Conservation (phyloP, 2,113 vertebrate species). For the Geothlypis trichas region DNA sequence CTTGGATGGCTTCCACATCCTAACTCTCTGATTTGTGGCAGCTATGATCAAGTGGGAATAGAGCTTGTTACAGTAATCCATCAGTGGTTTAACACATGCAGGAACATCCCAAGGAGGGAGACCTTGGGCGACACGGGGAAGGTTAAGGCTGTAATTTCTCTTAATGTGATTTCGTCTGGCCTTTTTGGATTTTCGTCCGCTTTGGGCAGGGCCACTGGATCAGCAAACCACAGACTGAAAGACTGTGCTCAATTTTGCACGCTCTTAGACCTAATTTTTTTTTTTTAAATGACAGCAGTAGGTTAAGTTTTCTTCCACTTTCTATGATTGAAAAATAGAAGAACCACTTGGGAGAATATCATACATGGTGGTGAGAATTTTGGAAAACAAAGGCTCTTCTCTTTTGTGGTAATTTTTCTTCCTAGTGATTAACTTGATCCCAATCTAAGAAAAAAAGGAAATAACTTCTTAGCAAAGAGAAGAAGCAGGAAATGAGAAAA, state of each 20-base stretch:
- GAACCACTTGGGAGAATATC: neutral
- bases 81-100: constrained; percentile 38
- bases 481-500: neutral
- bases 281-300: neutral
- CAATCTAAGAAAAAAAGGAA: neutral
- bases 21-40: constrained; percentile 56
- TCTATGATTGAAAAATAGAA: neutral
- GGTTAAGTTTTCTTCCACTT: neutral
- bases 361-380: neutral
- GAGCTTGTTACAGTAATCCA: constrained; percentile 40
- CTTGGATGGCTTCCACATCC: constrained; percentile 39
- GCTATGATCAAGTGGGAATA: constrained; percentile 44
- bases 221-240: constrained; percentile 58
- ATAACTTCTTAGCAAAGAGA: neutral
- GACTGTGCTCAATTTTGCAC: neutral
- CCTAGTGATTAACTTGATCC: neutral
- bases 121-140: constrained; percentile 17
- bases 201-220: constrained; percentile 35
- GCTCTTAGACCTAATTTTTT: neutral
- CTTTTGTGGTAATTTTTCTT: neutral
- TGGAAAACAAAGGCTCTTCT: neutral
- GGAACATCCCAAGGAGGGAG: constrained; percentile 51
- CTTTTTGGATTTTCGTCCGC: neutral
- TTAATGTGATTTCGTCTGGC: constrained; percentile 61
- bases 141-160: constrained; percentile 58